Base-by-base conservation (phyloP, 2,888 invertebrate species). In the Dynastes maya region DNA sequence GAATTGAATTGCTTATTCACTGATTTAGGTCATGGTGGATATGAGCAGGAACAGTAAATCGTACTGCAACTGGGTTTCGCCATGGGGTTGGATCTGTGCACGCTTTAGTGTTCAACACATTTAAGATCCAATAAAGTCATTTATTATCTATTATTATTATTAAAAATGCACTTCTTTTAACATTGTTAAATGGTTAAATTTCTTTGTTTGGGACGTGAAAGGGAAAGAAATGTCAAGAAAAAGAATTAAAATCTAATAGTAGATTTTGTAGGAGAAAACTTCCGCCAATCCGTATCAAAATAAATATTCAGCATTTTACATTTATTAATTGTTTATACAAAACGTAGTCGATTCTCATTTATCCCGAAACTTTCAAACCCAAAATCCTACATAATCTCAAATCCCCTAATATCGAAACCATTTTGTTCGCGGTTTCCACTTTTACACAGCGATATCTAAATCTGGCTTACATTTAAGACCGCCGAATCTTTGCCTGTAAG, bases 381-480 rank as follows among this genome's bases (percentile, higher is more conserved):
- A 22, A 58, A 58, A 58, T 58, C 55, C 55, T 5, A 8, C 22
- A 22, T 58, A 58, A 58, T 58, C 55, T 22, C 5, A 2, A 9
- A 58, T 2, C 63, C n/a, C 32, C 8, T 63, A 13, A 63, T 32
- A 63, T 63, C 63, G 55, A 58, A 58, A 6, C 16, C 22, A 8
- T 22, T 58, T 58, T 58, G 32, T 63, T 13, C 29, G 63, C 32
- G 29, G 11, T 13, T 63, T 63, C 55, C 55, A 45, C 45, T 45
- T 63, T 29, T 63, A 29, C 68, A 4, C 51, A 22, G 13, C 1
- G 11, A 51, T 51, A 49, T 27, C 22, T 22, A 27, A 68, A 29
- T 29, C 51, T 51, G 68, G 29, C 68, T 29, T 68, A 68, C 9
- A 68, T 68, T 68, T 22, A 49, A 27, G n/a, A 13, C 8, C 29